A percentile compares a stretch with the other conserved stretches of the same genome.
Conservation (phyloP, 2,113 vertebrate genomes). For the Dascyllus trimaculatus region DNA sequence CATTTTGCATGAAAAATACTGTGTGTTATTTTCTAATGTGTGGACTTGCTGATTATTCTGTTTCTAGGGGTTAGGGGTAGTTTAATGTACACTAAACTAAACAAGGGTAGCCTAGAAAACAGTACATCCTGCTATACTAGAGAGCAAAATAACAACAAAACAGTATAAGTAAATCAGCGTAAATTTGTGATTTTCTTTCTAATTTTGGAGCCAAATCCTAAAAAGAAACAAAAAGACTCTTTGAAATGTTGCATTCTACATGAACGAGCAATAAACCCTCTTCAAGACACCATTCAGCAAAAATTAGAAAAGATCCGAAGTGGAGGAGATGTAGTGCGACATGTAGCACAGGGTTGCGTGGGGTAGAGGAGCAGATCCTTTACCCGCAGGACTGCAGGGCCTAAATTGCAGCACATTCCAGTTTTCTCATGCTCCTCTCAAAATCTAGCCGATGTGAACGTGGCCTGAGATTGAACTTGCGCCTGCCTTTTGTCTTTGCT, state of each 20-base stretch:
- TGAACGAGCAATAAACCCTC: conserved; percentile 39
- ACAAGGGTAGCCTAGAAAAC: too few relatives aligned
- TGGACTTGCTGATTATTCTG: too few relatives aligned
- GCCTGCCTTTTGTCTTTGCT: conserved; percentile 77
- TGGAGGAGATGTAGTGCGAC: conserved; percentile 46
- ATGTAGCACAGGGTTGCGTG: conserved; percentile 51
- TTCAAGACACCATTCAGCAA: conserved; percentile 49
- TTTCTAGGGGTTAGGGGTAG: too few relatives aligned
- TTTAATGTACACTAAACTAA: too few relatives aligned
- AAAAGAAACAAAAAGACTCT: neutral
- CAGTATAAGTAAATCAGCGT: conserved; percentile 2
- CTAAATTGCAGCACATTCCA: conserved; percentile 44
- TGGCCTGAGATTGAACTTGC: conserved; percentile 77
- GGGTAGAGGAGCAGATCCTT: conserved; percentile 54
- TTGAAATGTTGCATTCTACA: conserved; percentile 35
- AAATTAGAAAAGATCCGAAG: conserved; percentile 43
- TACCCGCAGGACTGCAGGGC: conserved; percentile 53
- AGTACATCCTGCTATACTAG: neutral
- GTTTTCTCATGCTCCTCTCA: conserved; percentile 58
- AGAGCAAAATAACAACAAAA: conserved; percentile 25
- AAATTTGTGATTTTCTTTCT: conserved; percentile 4
- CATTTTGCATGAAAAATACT: neutral
- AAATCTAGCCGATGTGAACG: conserved; percentile 45
- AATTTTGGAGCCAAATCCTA: conserved; percentile 11
- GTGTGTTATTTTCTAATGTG: too few relatives aligned